Evolutionary conservation across 2,888 invertebrate species (phyloP), one percentile per base, ranked within the genome.

Genomic region (Altica lythri): DNA sequence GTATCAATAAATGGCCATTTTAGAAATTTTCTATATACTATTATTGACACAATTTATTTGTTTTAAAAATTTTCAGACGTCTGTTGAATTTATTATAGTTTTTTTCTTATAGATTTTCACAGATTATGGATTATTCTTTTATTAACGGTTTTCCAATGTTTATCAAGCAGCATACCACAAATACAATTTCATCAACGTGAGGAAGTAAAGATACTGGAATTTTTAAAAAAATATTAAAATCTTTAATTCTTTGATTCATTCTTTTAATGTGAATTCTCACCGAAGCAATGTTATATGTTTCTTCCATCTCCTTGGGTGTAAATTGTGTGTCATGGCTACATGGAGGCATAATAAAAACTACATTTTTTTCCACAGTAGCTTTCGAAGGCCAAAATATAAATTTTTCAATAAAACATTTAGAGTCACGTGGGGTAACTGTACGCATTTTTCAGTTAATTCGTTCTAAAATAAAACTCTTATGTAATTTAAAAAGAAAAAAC

Each of bases 331-430:
- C 18, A 17, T 37, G 17, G 8, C 8, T 5, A 13, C 16, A 37
- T 9, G 37, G 37, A 17, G 37, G 37, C 37, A 37, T 37, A n/a
- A 37, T 17, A 14, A 37, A 37, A n/a, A 37, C 37, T 2, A 18
- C 37, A 17, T 37, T 37, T 37, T 37, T 37, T 9, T 37, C 17
- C n/a, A 38, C 17, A 32, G 27, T 45, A 14, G 10, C 10, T 40
- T 35, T 37, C 6, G 30, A 37, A 2, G 55, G 50, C 55, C 50
- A 55, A 30, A 32, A 45, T 25, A 51, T n/a, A 37, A 55, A 60
- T 53, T 60, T 56, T 43, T 27, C 35, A 10, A 43, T n/a, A 8
- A 27, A 27, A 9, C 6, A n/a, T n/a, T 27, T 27, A n/a, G n/a
- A n/a, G n/a, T n/a, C n/a, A n/a, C n/a, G n/a, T n/a, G n/a, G n/a